Evolutionary conservation across 1,140 invertebrate species (phyloP).

Genomic region (Apis dorsata): DNA sequence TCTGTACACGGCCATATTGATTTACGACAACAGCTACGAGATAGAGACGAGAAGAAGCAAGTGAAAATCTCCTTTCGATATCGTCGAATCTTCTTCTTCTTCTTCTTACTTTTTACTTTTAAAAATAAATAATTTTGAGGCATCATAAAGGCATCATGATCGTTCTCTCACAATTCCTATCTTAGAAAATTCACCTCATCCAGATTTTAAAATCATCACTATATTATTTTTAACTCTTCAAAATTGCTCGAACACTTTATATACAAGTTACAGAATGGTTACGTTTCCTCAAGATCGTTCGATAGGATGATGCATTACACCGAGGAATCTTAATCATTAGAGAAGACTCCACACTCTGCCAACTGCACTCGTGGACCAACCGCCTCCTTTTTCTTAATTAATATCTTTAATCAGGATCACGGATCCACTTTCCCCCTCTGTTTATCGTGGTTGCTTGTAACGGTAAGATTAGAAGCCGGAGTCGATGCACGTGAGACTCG

Average conservation of each 20-base stretch:
- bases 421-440: not conserved
- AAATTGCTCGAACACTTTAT: too few relatives aligned
- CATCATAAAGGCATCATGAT: too few relatives aligned
- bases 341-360: too few relatives aligned
- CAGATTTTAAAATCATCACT: too few relatives aligned
- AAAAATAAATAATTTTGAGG: too few relatives aligned
- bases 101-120: too few relatives aligned
- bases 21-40: constrained; percentile 42
- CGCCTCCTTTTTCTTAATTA: constrained; percentile 21
- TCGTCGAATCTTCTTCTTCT: not conserved
- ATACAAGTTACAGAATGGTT: not conserved
- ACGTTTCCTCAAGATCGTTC: not conserved
- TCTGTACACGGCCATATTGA: constrained; percentile 26
- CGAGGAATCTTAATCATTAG: not conserved
- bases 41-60: not conserved
- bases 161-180: too few relatives aligned
- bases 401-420: constrained; percentile 19
- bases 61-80: not conserved
- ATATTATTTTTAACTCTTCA: too few relatives aligned
- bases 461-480: constrained; percentile 1
- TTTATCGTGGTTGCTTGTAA: not conserved
- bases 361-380: too few relatives aligned
- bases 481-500: constrained; percentile 1
- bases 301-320: not conserved
- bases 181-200: too few relatives aligned